phyloP scores from a whole-genome alignment of 2,888 invertebrate genomes.

The Tetranychus truncatus region DNA sequence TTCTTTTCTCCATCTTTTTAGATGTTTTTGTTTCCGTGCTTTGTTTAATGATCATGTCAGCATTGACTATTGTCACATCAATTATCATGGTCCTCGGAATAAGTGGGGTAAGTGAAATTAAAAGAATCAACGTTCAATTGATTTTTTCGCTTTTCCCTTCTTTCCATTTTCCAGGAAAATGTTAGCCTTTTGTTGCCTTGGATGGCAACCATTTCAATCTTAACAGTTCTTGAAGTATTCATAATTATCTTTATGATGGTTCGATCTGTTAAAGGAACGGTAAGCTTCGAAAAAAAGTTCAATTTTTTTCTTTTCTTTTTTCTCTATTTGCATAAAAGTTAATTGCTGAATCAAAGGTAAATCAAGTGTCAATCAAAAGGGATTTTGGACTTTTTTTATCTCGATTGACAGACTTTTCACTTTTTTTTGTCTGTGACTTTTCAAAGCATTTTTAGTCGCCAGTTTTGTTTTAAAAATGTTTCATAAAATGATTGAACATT shows the following conservation, averaged over 20 bases:
- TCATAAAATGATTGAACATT: no score
- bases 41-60: slow-evolving; percentile 8
- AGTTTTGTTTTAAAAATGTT: no score
- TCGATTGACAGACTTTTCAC: no score
- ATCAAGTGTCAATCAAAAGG: no score
- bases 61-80: slow-evolving; percentile 5
- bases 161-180: slow-evolving; percentile 3
- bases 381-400: no score
- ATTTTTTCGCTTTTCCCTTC: neutral
- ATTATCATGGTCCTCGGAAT: slow-evolving; percentile 12
- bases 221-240: slow-evolving; percentile 6
- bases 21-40: neutral
- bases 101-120: slow-evolving; percentile 4
- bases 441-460: no score
- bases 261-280: neutral
- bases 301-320: neutral
- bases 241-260: neutral
- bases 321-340: neutral
- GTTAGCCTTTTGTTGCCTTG: slow-evolving; percentile 6
- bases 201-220: neutral
- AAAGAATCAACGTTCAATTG: neutral
- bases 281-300: neutral
- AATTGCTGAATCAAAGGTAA: neutral
- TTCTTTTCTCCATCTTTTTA: neutral
- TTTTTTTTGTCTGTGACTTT: no score